phyloP scores from a whole-genome alignment of 2,888 invertebrate genomes.

The Syritta pipiens region DNA sequence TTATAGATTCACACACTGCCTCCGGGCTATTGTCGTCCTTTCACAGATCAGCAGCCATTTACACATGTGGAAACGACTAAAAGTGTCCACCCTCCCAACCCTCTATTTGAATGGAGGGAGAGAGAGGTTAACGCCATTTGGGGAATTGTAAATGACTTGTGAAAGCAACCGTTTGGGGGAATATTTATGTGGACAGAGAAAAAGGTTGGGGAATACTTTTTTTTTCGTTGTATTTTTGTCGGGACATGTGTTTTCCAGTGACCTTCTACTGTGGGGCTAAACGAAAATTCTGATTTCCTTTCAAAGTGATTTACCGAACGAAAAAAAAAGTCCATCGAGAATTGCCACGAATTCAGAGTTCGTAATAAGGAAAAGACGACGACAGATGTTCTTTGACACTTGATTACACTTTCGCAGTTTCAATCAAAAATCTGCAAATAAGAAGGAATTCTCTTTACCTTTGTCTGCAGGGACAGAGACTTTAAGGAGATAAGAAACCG shows the following conservation, averaged over 20 bases:
- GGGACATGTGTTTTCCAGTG: conserved; percentile 3
- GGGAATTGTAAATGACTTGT: conserved; percentile 47
- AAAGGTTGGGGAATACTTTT: too few species aligned
- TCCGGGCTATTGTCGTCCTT: conserved; percentile 22
- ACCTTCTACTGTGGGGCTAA: too few species aligned
- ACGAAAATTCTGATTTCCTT: conserved; percentile 9
- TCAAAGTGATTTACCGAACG: conserved; percentile 27
- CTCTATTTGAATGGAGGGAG: conserved; percentile 14
- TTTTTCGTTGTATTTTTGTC: conserved; percentile 1
- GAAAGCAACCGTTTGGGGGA: conserved; percentile 6
- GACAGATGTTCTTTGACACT: conserved; percentile 38
- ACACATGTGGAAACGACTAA: conserved; percentile 26
- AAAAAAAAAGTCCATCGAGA: conserved; percentile 38
- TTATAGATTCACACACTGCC: conserved; percentile 28
- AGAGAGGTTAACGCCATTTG: conserved; percentile 41
- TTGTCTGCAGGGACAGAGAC: neutral
- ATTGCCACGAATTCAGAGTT: conserved; percentile 13
- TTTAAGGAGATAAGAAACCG: neutral
- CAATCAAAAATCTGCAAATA: conserved; percentile 14
- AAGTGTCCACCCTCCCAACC: conserved; percentile 25
- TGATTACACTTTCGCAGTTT: conserved; percentile 14
- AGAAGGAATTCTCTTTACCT: conserved; percentile 1
- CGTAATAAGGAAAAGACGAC: conserved; percentile 1
- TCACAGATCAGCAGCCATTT: conserved; percentile 24
- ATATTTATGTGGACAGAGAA: conserved; percentile 30